phyloP scores from a whole-genome alignment of 2,888 invertebrate species.

The Pandemis heparana region DNA sequence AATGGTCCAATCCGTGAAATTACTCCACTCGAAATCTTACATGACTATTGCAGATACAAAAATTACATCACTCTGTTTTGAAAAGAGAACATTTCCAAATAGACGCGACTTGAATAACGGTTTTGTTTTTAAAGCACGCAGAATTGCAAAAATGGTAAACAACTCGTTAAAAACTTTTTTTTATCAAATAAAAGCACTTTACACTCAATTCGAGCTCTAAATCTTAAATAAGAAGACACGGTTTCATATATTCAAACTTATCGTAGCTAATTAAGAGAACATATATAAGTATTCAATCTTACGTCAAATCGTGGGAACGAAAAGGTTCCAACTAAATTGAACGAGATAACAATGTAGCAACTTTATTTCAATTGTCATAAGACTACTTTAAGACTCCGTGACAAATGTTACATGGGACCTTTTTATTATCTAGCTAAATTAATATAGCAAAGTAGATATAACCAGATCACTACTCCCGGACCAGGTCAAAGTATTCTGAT shows the following conservation, averaged over 20 bases:
- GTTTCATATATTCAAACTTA: neutral
- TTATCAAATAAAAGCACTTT: neutral
- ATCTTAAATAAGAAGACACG: neutral
- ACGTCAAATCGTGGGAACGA: neutral
- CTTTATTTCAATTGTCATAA: neutral
- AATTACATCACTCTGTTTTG: neutral
- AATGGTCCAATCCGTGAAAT: too few species aligned
- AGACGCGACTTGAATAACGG: too few species aligned
- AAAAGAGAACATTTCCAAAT: too few species aligned
- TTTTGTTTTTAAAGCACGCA: neutral
- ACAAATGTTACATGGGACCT: neutral
- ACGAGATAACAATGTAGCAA: neutral
- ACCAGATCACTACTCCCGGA: conserved; percentile 37
- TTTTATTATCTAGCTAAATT: neutral
- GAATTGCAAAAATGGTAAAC: neutral
- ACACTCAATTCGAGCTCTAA: neutral
- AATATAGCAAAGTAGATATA: conserved; percentile 24
- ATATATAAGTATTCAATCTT: conserved; percentile 18
- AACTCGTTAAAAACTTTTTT: neutral
- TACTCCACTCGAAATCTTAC: neutral
- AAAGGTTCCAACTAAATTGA: neutral
- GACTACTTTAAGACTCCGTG: neutral
- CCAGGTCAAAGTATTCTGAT: conserved; percentile 33
- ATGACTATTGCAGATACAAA: neutral
- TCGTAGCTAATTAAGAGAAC: conserved; percentile 20